These are phyloP conservation scores for Pseudopleuronectes americanus DNA, from an alignment of 2,797 vertebrate genomes.

Conservation along the genomic window DNA sequence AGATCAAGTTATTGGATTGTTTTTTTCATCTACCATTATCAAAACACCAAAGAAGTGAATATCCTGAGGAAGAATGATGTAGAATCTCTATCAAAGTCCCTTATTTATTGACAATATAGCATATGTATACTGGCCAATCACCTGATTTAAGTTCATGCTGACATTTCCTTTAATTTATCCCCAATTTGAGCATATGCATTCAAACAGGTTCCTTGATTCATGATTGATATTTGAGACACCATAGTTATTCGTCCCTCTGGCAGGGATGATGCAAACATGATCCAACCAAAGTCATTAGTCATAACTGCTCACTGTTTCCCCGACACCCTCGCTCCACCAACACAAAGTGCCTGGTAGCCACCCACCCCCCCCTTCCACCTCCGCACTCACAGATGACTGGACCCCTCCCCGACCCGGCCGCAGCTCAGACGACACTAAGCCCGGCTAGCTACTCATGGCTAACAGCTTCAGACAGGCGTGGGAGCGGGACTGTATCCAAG, in stretches of 20 bases:
- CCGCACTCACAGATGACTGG: constrained; percentile 48
- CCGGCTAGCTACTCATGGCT: constrained; percentile 89
- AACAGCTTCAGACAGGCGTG: constrained; percentile 99
- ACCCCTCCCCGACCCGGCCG: constrained; percentile 71
- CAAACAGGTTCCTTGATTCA: neutral
- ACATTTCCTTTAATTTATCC: neutral
- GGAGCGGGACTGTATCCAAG: constrained; percentile 91
- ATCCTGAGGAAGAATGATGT: neutral
- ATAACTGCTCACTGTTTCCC: constrained; percentile 64
- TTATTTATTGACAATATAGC: neutral
- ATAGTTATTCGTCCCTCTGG: constrained; percentile 4
- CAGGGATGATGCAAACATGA: constrained; percentile 51
- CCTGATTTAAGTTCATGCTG: neutral
- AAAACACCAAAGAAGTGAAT: neutral
- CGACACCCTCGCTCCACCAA: constrained; percentile 64
- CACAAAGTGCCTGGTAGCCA: constrained; percentile 68
- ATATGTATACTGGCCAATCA: neutral
- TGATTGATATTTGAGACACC: constrained; percentile 13
- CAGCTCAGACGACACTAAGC: constrained; percentile 87
- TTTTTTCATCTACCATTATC: neutral
- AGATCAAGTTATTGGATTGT: neutral
- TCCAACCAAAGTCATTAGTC: constrained; percentile 67
- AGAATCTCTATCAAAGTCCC: neutral
- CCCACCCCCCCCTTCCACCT: constrained; percentile 19
- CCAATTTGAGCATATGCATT: neutral